Base-by-base conservation (phyloP, 2,888 invertebrate species). In the Hydrotaea diabolus region DNA sequence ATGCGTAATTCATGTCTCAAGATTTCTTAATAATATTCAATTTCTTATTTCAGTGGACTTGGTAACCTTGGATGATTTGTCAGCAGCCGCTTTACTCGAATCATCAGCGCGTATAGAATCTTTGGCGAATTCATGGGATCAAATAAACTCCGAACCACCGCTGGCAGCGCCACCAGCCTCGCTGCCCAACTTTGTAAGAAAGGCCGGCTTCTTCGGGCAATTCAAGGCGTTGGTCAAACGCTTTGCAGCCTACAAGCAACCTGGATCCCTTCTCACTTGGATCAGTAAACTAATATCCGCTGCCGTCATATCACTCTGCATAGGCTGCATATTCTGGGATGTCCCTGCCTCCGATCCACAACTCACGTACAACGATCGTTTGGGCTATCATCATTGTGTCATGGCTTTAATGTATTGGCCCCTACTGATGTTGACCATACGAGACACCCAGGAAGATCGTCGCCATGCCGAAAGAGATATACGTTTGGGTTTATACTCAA, bases 61-160 rank as follows among this genome's bases (percentile, higher is more conserved):
- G 88, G 98, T 98, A 21, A 98, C 98, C 0, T 92, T 98, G 88
- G 98, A 98, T 91, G 97, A 98, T 91, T 93, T 98, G 74, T 98
- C 98, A 3, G 96, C 97, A 2, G 98, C 98, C 89, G 98, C 98
- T 26, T 96, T 98, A 96, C 92, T 98, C 77, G 98, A 98, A 92
- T 98, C 98, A 0, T 97, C 97, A 9, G 97, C 98, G 83, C 94
- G 98, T 87, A 98, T 98, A 87, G 97, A 98, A 89, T 96, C 97
- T 84, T 93, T 98, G 55, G 97, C 97, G 2, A 97, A 97, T 87
- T 94, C 97, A 77, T 93, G 92, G 92, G 92, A 93, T 86, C 93
- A 92, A 88, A 90, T 92, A 21, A 92, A 92, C 62, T 91, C 83
- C 89, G 94, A 88, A 92, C 94, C 87, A 90, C 94, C 86, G 46